Evolutionary conservation across 2,797 vertebrate species (phyloP), one percentile per base, ranked within the genome.

Genomic region (Smutsia gigantea): DNA sequence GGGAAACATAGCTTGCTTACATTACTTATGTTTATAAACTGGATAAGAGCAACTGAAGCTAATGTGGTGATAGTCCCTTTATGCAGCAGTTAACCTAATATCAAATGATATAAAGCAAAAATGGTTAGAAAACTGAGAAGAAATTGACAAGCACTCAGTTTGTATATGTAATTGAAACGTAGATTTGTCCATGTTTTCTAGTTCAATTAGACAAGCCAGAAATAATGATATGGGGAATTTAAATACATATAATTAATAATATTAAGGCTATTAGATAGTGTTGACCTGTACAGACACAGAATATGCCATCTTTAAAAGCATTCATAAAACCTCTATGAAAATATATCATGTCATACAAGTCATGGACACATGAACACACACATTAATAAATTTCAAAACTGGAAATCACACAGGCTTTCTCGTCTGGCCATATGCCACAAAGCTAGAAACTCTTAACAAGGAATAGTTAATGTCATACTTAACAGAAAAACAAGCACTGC

Each of bases 1-100:
- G 25, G 42, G 8, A 46, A 89, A 63, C 87, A 74, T 37, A 82
- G 74, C 77, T 72, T 63, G 87, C 49, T 71, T 75, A 75, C 87
- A 78, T 94, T 87, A 92, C 75, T 96, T 83, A 82, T 66, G 57
- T 88, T 92, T 59, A 83, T 51, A 93, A 93, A 69, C 39, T 78
- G 21, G 18, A 95, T 7, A 85, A 82, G 12, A 39, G 4, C 29
- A 66, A 82, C 51, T 75, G 19, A 95, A 94, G n/a, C 12, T 66
- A 90, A 4, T 71, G 11, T 61, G 37, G 5, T 84, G 94, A 94
- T 94, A 90, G 93, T 87, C n/a, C 34, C 29, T 81, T 75, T 53
- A 78, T 87, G 25, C 7, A 75, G 42, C 42, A 93, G 34, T 71
- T 90, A 96, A 84, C 59, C 55, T 95, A 88, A 75, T 74, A 95